These are phyloP conservation scores for Casuarius casuarius DNA, from an alignment of 2,113 vertebrate genomes.

Conservation along the genomic window DNA sequence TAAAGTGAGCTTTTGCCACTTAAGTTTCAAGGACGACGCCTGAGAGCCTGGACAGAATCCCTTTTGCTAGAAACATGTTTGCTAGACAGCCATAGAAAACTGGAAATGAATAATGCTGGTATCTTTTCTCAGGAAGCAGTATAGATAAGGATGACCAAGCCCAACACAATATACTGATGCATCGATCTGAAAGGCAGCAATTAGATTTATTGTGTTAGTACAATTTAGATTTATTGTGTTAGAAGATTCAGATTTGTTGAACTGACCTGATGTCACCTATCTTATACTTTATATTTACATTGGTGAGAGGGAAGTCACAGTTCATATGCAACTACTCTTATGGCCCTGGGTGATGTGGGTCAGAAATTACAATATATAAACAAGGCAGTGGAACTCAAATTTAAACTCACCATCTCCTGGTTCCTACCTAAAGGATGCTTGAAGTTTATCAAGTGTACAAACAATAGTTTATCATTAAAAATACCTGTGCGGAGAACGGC, in stretches of 20 bases:
- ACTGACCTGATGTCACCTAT: not conserved
- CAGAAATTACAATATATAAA: not conserved
- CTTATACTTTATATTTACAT: not conserved
- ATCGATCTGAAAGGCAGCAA: not conserved
- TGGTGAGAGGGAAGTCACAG: not conserved
- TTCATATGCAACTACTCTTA: not conserved
- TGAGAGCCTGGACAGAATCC: not conserved
- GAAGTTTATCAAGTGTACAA: slow-evolving; percentile 27
- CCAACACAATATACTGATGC: not conserved
- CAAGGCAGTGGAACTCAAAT: not conserved
- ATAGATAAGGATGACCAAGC: not conserved
- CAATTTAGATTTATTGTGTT: not conserved
- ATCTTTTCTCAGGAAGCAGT: not conserved
- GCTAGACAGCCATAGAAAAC: not conserved
- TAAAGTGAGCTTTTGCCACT: not conserved
- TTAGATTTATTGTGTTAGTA: not conserved
- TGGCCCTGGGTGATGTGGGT: not conserved
- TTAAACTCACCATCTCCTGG: not conserved
- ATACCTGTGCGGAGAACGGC: slow-evolving; percentile 6
- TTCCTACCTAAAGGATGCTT: slow-evolving; percentile 24
- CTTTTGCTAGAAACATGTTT: not conserved
- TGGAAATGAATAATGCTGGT: not conserved
- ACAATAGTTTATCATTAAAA: not conserved
- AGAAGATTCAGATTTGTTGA: not conserved
- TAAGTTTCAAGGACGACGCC: not conserved